Evolutionary conservation across 2,888 invertebrate species (phyloP).

Genomic region (Agrilus mali): DNA sequence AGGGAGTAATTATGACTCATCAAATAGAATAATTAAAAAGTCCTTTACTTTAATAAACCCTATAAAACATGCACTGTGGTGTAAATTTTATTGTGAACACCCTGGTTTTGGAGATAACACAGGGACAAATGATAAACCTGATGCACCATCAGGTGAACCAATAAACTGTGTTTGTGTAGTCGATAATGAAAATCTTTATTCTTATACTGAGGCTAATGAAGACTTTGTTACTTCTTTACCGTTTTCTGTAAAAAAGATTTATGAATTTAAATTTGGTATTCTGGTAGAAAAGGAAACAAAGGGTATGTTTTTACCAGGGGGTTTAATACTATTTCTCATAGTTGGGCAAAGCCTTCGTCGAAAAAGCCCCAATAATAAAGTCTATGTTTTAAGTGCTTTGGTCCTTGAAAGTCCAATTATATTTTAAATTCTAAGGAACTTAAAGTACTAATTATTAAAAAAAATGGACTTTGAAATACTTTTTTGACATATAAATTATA

Average conservation of each 20-base stretch:
- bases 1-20: conserved; percentile 31
- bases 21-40: too few species aligned
- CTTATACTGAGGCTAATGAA: conserved; percentile 68
- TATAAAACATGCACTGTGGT: conserved; percentile 70
- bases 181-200: conserved; percentile 63
- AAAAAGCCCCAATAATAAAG: too few species aligned
- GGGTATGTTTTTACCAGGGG: conserved; percentile 14
- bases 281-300: conserved; percentile 61
- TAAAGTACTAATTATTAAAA: too few species aligned
- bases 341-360: too few species aligned
- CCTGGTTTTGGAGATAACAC: conserved; percentile 36
- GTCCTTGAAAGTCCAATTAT: too few species aligned
- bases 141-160: conserved; percentile 38
- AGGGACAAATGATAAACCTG: conserved; percentile 33
- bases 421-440: too few species aligned
- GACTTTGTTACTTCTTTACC: conserved; percentile 74
- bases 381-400: too few species aligned
- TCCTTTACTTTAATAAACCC: conserved; percentile 39
- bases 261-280: conserved; percentile 77
- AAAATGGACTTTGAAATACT: too few species aligned
- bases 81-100: conserved; percentile 46
- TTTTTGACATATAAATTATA: too few species aligned
- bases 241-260: conserved; percentile 66
- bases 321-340: too few species aligned
- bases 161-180: conserved; percentile 60